Percentiles rank a stretch among this genome's conserved stretches.
Evolutionary conservation across 2,113 vertebrate species (phyloP).

Genomic region (Halcyon malimbica): DNA sequence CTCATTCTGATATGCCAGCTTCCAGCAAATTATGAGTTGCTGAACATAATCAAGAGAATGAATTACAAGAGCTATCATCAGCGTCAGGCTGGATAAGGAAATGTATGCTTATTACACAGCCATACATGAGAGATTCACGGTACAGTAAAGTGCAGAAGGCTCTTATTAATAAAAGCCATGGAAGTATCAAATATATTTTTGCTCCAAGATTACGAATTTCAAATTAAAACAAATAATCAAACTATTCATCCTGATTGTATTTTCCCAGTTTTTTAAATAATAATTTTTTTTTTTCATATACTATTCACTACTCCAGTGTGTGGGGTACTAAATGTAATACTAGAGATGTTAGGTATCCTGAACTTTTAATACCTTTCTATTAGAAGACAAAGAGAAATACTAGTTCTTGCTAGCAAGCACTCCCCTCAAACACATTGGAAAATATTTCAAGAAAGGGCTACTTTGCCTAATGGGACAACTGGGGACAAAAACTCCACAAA

Average conservation of each 20-base stretch:
- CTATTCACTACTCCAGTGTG: background rate
- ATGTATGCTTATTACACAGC: background rate
- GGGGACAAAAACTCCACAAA: background rate
- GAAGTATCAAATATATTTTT: background rate
- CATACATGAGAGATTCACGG: background rate
- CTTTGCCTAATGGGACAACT: background rate
- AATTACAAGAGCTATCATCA: slow-evolving; percentile 41
- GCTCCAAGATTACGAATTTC: background rate
- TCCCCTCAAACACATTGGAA: background rate
- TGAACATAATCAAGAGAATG: slow-evolving; percentile 51
- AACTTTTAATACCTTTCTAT: background rate
- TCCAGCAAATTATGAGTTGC: slow-evolving; percentile 44
- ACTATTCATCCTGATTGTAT: background rate
- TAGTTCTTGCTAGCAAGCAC: background rate
- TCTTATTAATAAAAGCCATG: background rate
- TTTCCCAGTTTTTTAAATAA: background rate
- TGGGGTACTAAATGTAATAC: background rate
- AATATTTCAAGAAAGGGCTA: background rate
- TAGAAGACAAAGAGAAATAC: background rate
- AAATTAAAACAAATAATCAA: background rate
- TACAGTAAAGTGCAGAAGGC: background rate
- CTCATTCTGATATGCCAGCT: slow-evolving; percentile 17
- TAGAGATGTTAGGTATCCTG: too few species aligned
- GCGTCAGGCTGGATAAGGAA: slow-evolving; percentile 11
- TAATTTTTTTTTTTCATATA: background rate